phyloP scores from a whole-genome alignment of 1,140 invertebrate species.

The Oreohelix idahoensis region DNA sequence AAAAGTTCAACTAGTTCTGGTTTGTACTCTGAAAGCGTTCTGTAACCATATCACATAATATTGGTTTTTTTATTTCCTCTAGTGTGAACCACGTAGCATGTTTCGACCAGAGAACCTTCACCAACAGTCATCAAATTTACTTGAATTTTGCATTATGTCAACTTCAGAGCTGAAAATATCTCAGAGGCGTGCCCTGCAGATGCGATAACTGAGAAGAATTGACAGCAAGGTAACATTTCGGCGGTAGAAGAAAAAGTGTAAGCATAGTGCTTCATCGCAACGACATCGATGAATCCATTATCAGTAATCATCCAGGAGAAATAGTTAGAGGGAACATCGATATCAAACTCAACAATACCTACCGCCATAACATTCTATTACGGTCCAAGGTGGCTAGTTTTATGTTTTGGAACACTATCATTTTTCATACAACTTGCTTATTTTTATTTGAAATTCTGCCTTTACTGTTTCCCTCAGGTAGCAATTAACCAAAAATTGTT shows the following conservation, averaged over 20 bases:
- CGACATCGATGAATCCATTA: constrained; percentile 73
- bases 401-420: no score
- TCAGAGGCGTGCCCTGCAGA: no score
- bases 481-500: no score
- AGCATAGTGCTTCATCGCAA: constrained; percentile 67
- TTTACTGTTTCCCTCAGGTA: no score
- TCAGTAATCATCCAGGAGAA: constrained; percentile 72
- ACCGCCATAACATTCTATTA: constrained; percentile 53
- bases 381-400: constrained; percentile 46
- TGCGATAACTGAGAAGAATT: no score
- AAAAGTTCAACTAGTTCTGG: no score
- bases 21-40: no score
- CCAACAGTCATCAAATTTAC: not conserved
- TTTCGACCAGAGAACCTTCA: not conserved
- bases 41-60: not conserved
- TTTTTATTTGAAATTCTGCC: no score
- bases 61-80: not conserved
- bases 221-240: constrained; percentile 34
- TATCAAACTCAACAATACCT: constrained; percentile 41
- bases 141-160: not conserved
- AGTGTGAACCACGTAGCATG: not conserved
- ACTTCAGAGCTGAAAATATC: no score
- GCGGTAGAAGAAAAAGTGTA: constrained; percentile 55
- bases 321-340: constrained; percentile 61
- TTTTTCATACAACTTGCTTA: no score